These are phyloP conservation scores for Clarias macrocephalus DNA, from an alignment of 2,113 vertebrate genomes.

Conservation along the genomic window DNA sequence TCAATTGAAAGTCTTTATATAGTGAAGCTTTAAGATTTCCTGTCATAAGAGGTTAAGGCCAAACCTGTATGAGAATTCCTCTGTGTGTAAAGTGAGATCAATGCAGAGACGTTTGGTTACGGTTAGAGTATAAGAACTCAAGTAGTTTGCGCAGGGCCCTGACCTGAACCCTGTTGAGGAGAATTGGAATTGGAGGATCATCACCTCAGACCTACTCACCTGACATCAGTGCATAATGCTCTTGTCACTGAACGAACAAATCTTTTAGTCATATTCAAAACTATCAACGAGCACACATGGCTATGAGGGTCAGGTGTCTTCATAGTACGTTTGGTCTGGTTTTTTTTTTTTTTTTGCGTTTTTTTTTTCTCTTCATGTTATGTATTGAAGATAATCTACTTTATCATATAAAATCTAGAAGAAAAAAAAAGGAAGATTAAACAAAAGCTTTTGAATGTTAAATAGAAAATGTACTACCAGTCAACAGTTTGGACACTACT, in stretches of 20 bases:
- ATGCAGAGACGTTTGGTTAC: not conserved
- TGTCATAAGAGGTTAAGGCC: not conserved
- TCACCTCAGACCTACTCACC: not conserved
- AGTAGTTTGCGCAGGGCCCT: not conserved
- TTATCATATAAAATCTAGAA: conserved; percentile 27
- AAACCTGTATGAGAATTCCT: not conserved
- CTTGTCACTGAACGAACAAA: not conserved
- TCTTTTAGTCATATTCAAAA: not conserved
- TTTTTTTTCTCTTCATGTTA: not conserved
- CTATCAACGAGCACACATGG: not conserved
- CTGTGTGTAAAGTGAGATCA: not conserved
- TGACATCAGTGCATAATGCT: not conserved
- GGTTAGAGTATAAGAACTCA: not conserved
- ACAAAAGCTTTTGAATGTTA: not conserved
- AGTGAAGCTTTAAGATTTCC: not conserved
- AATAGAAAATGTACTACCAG: not conserved
- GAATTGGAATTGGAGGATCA: not conserved
- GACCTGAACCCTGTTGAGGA: not conserved
- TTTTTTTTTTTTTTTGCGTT: too few relatives aligned
- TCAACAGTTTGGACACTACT: too few relatives aligned
- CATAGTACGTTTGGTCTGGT: not conserved
- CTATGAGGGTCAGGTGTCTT: not conserved
- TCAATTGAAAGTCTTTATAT: not conserved
- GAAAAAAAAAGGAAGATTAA: conserved; percentile 12
- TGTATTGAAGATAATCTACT: conserved; percentile 20